Conservation (phyloP, 1,140 invertebrate genomes). For the Papilio xuthus region DNA sequence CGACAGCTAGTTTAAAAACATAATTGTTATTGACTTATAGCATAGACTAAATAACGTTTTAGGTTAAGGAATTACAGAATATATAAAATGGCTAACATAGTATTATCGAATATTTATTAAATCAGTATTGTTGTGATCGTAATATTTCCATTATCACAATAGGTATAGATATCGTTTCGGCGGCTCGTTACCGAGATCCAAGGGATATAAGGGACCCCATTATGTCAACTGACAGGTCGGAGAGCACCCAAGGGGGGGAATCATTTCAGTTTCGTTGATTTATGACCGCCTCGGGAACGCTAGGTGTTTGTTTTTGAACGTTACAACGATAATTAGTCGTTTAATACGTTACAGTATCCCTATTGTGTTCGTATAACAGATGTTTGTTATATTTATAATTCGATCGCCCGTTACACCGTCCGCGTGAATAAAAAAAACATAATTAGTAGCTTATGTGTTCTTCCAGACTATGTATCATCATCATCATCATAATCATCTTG, state of each 20-base stretch:
- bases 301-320: slow-evolving; percentile 53
- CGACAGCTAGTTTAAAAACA: too few species aligned
- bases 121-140: neutral
- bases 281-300: slow-evolving; percentile 54
- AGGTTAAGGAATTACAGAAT: too few species aligned
- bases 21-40: too few species aligned
- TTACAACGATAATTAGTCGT: slow-evolving; percentile 23
- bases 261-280: slow-evolving; percentile 69
- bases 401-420: too few species aligned
- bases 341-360: neutral
- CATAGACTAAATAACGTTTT: too few species aligned
- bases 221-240: slow-evolving; percentile 58
- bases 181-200: slow-evolving; percentile 56
- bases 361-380: slow-evolving; percentile 2
- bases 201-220: slow-evolving; percentile 53
- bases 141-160: slow-evolving; percentile 27
- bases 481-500: too few species aligned
- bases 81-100: too few species aligned
- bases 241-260: slow-evolving; percentile 55
- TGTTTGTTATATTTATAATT: neutral
- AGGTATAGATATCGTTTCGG: slow-evolving; percentile 35
- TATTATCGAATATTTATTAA: neutral
- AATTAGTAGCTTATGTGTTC: too few species aligned
- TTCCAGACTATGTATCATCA: too few species aligned
- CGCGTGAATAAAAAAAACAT: too few species aligned